These are phyloP conservation scores for Sebastes trivittatus DNA, from an alignment of 2,797 vertebrate genomes.

Conservation along the genomic window DNA sequence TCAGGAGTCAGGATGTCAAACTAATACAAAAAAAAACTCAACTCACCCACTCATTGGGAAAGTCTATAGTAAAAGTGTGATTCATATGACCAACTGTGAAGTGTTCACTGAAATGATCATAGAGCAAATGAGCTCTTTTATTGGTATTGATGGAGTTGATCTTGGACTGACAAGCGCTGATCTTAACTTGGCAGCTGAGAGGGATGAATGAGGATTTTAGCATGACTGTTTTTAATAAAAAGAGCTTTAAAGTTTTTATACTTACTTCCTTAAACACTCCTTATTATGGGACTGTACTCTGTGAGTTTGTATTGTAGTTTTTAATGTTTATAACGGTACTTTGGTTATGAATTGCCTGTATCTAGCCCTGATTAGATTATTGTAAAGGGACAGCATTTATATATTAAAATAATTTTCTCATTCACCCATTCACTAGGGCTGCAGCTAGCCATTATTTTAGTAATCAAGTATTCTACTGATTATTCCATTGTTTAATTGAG, in stretches of 20 bases:
- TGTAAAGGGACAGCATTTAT: neutral
- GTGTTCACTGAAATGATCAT: too few relatives aligned
- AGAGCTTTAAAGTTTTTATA: neutral
- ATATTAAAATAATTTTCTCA: too few relatives aligned
- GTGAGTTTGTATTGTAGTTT: neutral
- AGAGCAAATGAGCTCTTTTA: neutral
- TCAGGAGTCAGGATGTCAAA: neutral
- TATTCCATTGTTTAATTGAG: rapidly evolving
- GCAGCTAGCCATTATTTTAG: too few relatives aligned
- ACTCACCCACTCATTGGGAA: neutral
- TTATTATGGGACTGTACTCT: neutral
- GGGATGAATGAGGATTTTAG: neutral
- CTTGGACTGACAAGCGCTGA: neutral
- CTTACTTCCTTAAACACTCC: neutral
- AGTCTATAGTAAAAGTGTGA: neutral
- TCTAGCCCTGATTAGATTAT: neutral
- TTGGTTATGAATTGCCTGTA: too few relatives aligned
- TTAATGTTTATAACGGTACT: neutral
- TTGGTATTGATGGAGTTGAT: neutral
- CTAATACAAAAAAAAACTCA: neutral
- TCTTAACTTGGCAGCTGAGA: neutral
- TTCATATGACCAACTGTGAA: neutral
- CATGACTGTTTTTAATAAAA: neutral
- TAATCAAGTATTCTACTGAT: too few relatives aligned
- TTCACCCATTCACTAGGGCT: too few relatives aligned